phyloP scores from a whole-genome alignment of 1,140 invertebrate species.

The Hyphantria cunea region DNA sequence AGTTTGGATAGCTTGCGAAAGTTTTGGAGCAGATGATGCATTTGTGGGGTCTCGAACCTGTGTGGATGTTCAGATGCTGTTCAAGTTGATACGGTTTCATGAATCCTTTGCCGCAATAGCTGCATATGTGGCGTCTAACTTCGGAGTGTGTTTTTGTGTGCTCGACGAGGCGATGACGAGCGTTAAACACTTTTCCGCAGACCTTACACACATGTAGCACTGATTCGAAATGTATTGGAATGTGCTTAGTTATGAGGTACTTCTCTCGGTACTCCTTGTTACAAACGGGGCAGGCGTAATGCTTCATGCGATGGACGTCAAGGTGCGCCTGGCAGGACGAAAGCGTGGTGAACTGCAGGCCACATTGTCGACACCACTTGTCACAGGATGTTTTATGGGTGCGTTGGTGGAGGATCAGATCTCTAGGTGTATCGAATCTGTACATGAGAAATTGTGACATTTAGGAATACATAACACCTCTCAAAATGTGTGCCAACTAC shows the following conservation, averaged over 20 bases:
- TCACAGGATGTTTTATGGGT: slow-evolving; percentile 40
- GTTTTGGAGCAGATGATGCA: slow-evolving; percentile 59
- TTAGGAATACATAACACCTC: too few relatives aligned
- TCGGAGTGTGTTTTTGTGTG: slow-evolving; percentile 60
- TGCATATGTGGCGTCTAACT: slow-evolving; percentile 49
- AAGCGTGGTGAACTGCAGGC: slow-evolving; percentile 48
- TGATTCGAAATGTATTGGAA: slow-evolving; percentile 60
- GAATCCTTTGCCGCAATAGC: slow-evolving; percentile 61
- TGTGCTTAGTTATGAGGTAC: slow-evolving; percentile 54
- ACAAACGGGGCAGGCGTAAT: slow-evolving; percentile 63
- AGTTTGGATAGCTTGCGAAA: slow-evolving; percentile 61
- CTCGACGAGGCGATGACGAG: slow-evolving; percentile 50
- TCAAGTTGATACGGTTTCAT: slow-evolving; percentile 42
- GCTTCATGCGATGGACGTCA: slow-evolving; percentile 53
- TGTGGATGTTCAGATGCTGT: slow-evolving; percentile 65
- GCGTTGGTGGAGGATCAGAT: slow-evolving; percentile 53
- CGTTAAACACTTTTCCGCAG: slow-evolving; percentile 62
- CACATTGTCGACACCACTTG: slow-evolving; percentile 58
- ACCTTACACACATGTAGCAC: slow-evolving; percentile 66
- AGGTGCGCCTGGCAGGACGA: slow-evolving; percentile 53
- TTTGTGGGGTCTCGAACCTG: slow-evolving; percentile 50
- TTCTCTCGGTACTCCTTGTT: slow-evolving; percentile 53
- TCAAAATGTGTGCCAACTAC: too few relatives aligned
- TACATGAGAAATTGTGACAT: slow-evolving; percentile 11
- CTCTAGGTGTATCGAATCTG: slow-evolving; percentile 58